Conservation (phyloP, 23 tunicate genomes). For the Halocynthia aurantium region DNA sequence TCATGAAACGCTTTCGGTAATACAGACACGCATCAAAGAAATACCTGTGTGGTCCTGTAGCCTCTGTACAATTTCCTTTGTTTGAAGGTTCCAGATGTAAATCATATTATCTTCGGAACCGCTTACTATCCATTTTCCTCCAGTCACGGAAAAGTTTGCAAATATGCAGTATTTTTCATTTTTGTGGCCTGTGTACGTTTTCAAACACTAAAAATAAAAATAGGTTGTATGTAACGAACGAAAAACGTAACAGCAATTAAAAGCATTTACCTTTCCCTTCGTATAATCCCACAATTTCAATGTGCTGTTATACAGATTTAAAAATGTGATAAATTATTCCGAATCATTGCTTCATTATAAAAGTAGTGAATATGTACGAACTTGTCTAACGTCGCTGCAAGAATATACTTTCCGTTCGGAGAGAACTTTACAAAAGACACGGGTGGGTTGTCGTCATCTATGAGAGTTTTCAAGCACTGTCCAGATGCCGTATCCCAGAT, state of each 20-base stretch:
- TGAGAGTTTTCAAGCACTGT: constrained; percentile 89
- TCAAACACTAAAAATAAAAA: constrained; percentile 50
- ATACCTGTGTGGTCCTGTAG: constrained; percentile 90
- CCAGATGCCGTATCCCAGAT: constrained; percentile 97
- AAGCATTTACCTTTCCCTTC: constrained; percentile 73
- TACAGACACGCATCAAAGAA: not conserved
- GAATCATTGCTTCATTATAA: not conserved
- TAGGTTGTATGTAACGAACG: not conserved
- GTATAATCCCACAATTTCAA: constrained; percentile 95
- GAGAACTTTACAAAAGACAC: constrained; percentile 94
- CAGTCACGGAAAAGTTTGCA: constrained; percentile 98
- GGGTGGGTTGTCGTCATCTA: constrained; percentile 95
- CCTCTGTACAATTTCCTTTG: constrained; percentile 93
- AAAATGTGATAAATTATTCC: not conserved
- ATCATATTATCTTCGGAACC: constrained; percentile 89
- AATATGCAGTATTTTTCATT: constrained; percentile 95
- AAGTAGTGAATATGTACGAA: constrained; percentile 13
- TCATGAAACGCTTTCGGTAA: not conserved
- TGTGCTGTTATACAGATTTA: constrained; percentile 51
- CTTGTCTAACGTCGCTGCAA: constrained; percentile 94
- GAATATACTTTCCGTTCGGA: constrained; percentile 95
- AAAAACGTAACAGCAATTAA: not conserved
- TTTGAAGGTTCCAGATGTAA: constrained; percentile 94
- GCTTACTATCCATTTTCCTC: constrained; percentile 97
- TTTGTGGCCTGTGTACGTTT: constrained; percentile 88